Evolutionary conservation across 2,888 invertebrate species (phyloP).

Genomic region (Perizoma affinitatum): DNA sequence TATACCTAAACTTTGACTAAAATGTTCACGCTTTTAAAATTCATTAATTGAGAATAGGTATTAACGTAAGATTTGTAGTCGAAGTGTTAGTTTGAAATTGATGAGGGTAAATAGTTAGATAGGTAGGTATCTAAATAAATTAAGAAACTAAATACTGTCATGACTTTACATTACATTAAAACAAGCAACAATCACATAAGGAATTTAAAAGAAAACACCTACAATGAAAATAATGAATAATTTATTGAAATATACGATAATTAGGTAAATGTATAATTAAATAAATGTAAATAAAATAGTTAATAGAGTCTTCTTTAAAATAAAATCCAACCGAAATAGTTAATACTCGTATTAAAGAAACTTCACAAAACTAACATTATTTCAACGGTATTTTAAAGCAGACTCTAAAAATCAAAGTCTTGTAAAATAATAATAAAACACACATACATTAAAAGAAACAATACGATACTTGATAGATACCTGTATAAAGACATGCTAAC

Average conservation of each 20-base stretch:
- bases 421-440: constrained; percentile 26
- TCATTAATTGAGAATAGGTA: too few species aligned
- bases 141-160: constrained; percentile 5
- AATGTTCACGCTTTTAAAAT: too few species aligned
- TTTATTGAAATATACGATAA: constrained; percentile 39
- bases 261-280: constrained; percentile 32
- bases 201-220: constrained; percentile 46
- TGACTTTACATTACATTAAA: constrained; percentile 19
- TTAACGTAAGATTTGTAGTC: too few species aligned
- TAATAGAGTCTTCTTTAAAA: constrained; percentile 25
- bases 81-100: too few species aligned
- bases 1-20: too few species aligned
- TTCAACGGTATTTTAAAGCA: constrained; percentile 15
- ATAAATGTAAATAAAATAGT: constrained; percentile 20
- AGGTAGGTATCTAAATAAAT: too few species aligned
- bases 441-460: constrained; percentile 26
- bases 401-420: constrained; percentile 12
- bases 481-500: constrained; percentile 45
- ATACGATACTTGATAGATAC: constrained; percentile 27
- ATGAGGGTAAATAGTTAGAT: too few species aligned
- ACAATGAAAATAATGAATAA: constrained; percentile 43
- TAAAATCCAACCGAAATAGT: not conserved
- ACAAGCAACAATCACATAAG: constrained; percentile 36
- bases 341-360: not conserved
- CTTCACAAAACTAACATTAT: constrained; percentile 5